Conservation (phyloP, 2,113 vertebrate genomes). For the Scomber japonicus region DNA sequence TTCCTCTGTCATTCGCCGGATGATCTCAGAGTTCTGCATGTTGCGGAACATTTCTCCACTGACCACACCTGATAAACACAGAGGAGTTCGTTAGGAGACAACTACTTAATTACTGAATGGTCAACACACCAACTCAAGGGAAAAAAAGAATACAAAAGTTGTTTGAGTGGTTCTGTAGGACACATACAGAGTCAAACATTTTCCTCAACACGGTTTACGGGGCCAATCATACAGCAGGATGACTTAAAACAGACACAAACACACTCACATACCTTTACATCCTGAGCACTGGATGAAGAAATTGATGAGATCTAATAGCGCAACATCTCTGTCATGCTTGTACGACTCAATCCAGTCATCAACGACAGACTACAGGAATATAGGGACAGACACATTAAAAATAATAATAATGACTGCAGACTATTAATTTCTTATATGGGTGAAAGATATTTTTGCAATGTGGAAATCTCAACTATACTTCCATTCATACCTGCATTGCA, state of each 20-base stretch:
- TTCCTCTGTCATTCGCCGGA: slow-evolving; percentile 99
- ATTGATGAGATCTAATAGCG: slow-evolving; percentile 98
- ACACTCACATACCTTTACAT: slow-evolving; percentile 92
- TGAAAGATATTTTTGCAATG: neutral
- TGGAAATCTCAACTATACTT: neutral
- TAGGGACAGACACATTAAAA: neutral
- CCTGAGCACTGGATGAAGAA: slow-evolving; percentile 99
- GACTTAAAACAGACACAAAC: neutral
- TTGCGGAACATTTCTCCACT: slow-evolving; percentile 99
- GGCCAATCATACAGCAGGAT: neutral
- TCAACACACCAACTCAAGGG: neutral
- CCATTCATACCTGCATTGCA: slow-evolving; percentile 95
- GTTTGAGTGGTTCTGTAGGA: neutral
- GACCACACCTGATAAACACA: slow-evolving; percentile 91
- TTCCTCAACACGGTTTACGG: neutral
- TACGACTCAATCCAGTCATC: slow-evolving; percentile 99
- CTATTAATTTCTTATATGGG: neutral
- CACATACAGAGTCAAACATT: neutral
- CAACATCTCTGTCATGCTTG: slow-evolving; percentile 96
- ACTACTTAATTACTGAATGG: neutral
- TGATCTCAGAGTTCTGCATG: slow-evolving; percentile 99
- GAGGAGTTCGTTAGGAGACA: neutral
- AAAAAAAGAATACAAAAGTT: neutral
- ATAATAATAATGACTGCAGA: neutral
- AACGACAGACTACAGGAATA: slow-evolving; percentile 92